Conservation (phyloP, 2,888 invertebrate species). For the Lumbricus terrestris region DNA sequence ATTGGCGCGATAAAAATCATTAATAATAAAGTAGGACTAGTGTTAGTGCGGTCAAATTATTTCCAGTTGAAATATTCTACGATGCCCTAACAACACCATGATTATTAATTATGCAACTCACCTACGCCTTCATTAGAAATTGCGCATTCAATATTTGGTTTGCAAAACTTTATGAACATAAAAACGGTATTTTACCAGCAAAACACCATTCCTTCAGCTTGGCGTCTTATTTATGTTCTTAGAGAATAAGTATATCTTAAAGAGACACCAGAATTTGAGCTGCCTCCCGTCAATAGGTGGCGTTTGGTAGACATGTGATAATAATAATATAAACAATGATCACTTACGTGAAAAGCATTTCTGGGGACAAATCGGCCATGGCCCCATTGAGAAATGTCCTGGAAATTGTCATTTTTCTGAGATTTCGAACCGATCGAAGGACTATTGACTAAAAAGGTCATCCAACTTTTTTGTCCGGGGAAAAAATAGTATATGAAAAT, state of each 20-base stretch:
- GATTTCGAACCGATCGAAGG: too few species aligned
- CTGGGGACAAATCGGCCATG: too few species aligned
- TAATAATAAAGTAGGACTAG: background rate
- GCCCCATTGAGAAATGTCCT: too few species aligned
- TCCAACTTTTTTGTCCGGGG: too few species aligned
- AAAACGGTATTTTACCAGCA: background rate
- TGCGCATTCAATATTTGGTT: background rate
- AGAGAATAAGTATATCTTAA: too few species aligned
- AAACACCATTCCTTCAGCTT: background rate
- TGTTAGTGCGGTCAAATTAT: background rate
- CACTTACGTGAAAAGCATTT: too few species aligned
- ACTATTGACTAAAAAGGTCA: too few species aligned
- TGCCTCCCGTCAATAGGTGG: background rate
- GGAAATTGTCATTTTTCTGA: too few species aligned
- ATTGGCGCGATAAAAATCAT: background rate
- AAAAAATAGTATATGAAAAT: too few species aligned
- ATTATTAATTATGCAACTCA: background rate
- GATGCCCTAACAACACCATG: background rate
- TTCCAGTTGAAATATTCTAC: too few species aligned
- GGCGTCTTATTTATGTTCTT: background rate
- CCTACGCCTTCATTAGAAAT: background rate
- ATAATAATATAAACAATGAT: too few species aligned
- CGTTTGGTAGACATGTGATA: background rate
- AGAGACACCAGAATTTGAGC: background rate
- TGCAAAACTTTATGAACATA: background rate